Conservation (phyloP, 2,797 vertebrate species). For the Avahi laniger region DNA sequence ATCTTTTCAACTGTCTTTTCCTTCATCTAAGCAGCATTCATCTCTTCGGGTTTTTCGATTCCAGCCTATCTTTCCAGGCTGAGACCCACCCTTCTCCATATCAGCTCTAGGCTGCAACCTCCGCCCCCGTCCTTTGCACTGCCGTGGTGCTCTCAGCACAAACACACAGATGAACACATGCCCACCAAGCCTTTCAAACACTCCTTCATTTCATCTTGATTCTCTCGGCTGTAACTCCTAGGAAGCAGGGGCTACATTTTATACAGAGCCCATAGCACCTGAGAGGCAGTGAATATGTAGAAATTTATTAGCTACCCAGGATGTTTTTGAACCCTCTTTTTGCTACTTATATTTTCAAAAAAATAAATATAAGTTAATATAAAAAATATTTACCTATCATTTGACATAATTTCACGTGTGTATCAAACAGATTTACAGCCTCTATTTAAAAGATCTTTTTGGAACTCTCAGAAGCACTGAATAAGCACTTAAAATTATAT, state of each 20-base stretch:
- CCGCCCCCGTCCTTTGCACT: fast-evolving
- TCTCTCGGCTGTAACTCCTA: not conserved
- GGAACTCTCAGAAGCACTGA: not conserved
- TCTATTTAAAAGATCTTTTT: slow-evolving; percentile 34
- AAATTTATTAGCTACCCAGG: not conserved
- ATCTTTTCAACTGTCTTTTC: not conserved
- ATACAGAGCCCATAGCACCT: not conserved
- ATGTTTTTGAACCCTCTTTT: not conserved
- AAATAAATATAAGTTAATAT: not conserved
- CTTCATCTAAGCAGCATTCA: not conserved
- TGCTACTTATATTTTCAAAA: not conserved
- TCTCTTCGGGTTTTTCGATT: not conserved
- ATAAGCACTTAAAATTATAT: not conserved
- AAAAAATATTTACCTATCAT: not conserved
- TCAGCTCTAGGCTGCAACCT: too few relatives aligned
- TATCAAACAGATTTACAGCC: not conserved
- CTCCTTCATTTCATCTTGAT: not conserved
- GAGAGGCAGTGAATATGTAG: not conserved
- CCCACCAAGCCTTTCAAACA: not conserved
- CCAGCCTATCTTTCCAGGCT: not conserved
- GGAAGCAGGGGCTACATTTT: not conserved
- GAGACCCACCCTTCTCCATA: not conserved
- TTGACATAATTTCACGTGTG: not conserved
- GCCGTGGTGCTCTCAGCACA: too few relatives aligned
- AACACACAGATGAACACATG: fast-evolving